These are phyloP conservation scores for Halcyon smyrnensis DNA, from an alignment of 2,797 vertebrate species.

Conservation along the genomic window DNA sequence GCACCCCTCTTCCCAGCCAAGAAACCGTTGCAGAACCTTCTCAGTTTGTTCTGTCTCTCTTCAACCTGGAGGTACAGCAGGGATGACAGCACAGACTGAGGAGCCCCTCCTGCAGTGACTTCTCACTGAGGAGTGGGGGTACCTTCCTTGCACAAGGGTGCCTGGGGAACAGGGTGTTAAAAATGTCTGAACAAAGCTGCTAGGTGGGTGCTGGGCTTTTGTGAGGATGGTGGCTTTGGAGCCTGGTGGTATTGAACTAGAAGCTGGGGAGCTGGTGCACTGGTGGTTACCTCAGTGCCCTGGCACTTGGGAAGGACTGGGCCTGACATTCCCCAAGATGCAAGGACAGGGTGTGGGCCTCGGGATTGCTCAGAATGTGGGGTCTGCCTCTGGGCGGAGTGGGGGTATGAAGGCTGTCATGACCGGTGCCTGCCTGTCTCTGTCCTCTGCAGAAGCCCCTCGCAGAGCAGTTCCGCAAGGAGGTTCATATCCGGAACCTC, in stretches of 20 bases:
- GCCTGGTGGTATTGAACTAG: background rate
- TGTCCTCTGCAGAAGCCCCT: slow-evolving; percentile 89
- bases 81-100: background rate
- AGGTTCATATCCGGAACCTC: slow-evolving; percentile 97
- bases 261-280: background rate
- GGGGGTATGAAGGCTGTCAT: background rate
- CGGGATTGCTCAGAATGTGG: background rate
- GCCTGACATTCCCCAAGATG: background rate
- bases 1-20: background rate
- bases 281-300: background rate
- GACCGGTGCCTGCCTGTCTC: background rate
- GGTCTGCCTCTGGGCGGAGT: background rate
- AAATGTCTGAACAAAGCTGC: background rate
- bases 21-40: background rate
- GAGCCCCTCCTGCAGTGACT: background rate
- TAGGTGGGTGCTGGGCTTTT: background rate
- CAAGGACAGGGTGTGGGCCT: accelerated
- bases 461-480: slow-evolving; percentile 97
- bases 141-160: background rate
- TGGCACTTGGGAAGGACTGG: background rate
- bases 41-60: background rate
- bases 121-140: background rate
- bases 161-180: accelerated
- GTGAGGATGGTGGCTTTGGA: background rate
- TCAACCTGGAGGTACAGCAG: background rate